These are phyloP conservation scores for Venustaconcha ellipsiformis DNA, from an alignment of 1,140 invertebrate species.

Conservation along the genomic window DNA sequence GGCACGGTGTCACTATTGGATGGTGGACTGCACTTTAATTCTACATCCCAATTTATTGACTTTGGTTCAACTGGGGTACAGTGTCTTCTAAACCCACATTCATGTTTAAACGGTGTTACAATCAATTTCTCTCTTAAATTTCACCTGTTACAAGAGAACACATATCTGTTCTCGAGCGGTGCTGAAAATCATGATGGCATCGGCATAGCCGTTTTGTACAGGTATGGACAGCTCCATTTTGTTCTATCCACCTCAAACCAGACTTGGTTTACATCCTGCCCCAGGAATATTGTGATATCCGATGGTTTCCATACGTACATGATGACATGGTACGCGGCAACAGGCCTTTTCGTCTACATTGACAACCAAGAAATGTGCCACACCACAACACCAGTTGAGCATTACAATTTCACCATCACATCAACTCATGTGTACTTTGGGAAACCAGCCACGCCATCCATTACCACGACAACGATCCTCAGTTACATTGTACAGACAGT, in stretches of 20 bases:
- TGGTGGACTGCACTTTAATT: conserved; percentile 20
- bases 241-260: conserved; percentile 18
- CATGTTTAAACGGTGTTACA: conserved; percentile 19
- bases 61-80: conserved; percentile 9
- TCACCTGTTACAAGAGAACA: conserved; percentile 23
- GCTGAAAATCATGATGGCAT: conserved; percentile 22
- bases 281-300: conserved; percentile 1
- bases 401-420: not conserved
- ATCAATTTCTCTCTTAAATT: conserved; percentile 18
- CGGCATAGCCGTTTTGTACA: conserved; percentile 25
- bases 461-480: conserved; percentile 11
- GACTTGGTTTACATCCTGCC: conserved; percentile 14
- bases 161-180: conserved; percentile 27
- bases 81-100: conserved; percentile 18
- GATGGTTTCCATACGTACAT: conserved; percentile 16
- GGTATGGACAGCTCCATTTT: conserved; percentile 28
- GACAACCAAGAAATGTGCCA: conserved; percentile 14
- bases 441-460: conserved; percentile 9
- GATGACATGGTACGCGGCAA: conserved; percentile 16
- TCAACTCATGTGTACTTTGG: conserved; percentile 18
- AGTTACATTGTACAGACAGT: conserved; percentile 1
- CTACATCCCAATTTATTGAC: conserved; percentile 15
- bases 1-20: not conserved
- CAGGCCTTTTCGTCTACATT: conserved; percentile 19
- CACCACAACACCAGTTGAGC: conserved; percentile 8